Conservation (phyloP, 2,113 vertebrate genomes). For the Rallus limicola region DNA sequence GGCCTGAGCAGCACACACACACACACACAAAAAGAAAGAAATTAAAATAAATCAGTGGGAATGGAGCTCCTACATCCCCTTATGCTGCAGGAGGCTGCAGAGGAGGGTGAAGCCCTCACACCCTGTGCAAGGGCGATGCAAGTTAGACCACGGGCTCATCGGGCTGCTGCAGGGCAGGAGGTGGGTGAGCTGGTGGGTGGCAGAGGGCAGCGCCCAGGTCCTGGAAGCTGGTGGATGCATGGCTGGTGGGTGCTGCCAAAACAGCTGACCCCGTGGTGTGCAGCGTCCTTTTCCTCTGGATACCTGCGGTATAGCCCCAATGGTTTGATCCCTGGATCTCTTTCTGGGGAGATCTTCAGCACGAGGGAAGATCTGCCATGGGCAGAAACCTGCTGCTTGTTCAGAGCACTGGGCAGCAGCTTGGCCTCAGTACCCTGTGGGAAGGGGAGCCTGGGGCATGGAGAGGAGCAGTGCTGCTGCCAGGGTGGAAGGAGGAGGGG, state of each 20-base stretch:
- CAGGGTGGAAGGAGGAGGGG: neutral
- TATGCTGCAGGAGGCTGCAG: neutral
- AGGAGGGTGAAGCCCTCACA: neutral
- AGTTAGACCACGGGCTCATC: neutral
- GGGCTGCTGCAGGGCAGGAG: neutral
- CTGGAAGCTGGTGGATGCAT: rapidly evolving
- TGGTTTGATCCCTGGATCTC: neutral
- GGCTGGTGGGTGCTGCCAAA: neutral
- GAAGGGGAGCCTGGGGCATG: neutral
- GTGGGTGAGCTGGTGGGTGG: neutral
- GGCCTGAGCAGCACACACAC: neutral
- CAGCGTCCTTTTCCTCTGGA: neutral
- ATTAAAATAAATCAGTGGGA: neutral
- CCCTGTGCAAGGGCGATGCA: neutral
- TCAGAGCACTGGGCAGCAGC: neutral
- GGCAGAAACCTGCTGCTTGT: neutral
- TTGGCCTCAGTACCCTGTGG: neutral
- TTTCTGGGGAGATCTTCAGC: neutral
- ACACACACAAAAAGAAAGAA: neutral
- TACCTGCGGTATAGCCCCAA: neutral
- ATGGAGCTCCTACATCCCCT: neutral
- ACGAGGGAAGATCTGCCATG: neutral
- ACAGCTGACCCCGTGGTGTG: neutral
- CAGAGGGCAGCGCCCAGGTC: neutral
- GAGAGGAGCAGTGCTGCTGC: neutral